Conservation (phyloP, 2,888 invertebrate species). For the Xylota segnis region DNA sequence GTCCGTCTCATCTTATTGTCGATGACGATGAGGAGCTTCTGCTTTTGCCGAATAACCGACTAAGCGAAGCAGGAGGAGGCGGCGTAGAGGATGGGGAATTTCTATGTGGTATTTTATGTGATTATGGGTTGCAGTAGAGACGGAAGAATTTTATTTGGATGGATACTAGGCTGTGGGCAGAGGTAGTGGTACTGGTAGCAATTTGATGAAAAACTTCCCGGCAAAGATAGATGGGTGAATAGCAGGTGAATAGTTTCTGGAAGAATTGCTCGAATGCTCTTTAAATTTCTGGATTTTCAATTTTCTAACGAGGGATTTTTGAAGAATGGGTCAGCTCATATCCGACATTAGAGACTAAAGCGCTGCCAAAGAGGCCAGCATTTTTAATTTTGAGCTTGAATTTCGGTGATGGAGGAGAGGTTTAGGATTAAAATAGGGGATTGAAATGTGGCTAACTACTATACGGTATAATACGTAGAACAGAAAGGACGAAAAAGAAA, state of each 20-base stretch:
- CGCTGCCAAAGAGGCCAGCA: conserved; percentile 31
- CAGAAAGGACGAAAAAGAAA: background rate
- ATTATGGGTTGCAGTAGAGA: conserved; percentile 62
- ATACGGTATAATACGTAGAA: too few species aligned
- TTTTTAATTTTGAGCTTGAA: conserved; percentile 48
- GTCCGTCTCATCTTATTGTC: conserved; percentile 67
- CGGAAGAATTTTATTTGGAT: conserved; percentile 68
- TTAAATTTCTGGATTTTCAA: conserved; percentile 51
- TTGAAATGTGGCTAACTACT: background rate
- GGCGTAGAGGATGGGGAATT: conserved; percentile 28
- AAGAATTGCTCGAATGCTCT: conserved; percentile 55
- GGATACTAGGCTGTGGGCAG: conserved; percentile 51
- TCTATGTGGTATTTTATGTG: conserved; percentile 72
- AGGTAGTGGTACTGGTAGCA: conserved; percentile 41
- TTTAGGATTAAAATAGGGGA: conserved; percentile 35
- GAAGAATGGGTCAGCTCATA: conserved; percentile 35
- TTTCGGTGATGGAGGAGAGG: conserved; percentile 17
- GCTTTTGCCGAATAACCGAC: conserved; percentile 10
- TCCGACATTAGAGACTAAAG: background rate
- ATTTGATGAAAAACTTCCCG: conserved; percentile 67
- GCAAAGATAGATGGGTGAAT: conserved; percentile 26
- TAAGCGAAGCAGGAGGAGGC: too few species aligned
- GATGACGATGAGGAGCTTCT: conserved; percentile 54
- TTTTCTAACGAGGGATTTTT: conserved; percentile 58
- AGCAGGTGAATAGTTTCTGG: conserved; percentile 48